Evolutionary conservation across 1,140 invertebrate species (phyloP), one percentile per base, ranked within the genome.

Genomic region (Drosophila kanapiae): DNA sequence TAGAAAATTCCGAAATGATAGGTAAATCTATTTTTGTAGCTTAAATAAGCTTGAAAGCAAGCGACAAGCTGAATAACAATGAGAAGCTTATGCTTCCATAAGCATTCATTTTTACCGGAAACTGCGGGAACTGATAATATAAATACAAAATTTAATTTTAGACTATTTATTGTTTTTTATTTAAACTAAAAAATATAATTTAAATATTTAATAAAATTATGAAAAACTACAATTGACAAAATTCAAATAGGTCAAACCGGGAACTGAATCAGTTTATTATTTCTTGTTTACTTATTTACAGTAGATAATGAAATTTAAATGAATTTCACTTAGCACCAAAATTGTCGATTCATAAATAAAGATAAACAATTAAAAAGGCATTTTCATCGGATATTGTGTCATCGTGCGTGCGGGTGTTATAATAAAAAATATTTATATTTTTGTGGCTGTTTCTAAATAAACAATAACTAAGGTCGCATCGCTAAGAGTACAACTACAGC

Each of bases 1-100:
- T 80, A 74, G 83, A 87, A 87, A 87, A 87, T 87, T 82, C 83
- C 71, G 57, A 75, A 77, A 47, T 38, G 18, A 38, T 38, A 31
- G 29, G 16, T 23, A 18, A 11, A 35, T 8, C 13, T 13, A 18
- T 11, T 13, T 54, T n/a, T 14, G 6, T 9, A 23, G 16, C 33
- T 37, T 37, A 23, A 23, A 13, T 54, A 11, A 35, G 13, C 9
- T 54, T 54, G 37, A 2, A 23, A 23, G 14, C 33, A 14, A n/a
- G 14, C 2, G 53, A 54, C 33, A 14, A 38, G 27, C 48, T 33
- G 18, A 54, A 38, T 38, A 8, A 54, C 53, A 54, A 38, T 38
- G 13, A 37, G 13, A 23, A 5, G 33, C 33, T 38, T 54, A 38
- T 23, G 51, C 8, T 37, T 37, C 4, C 51, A 54, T 54, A 54